Evolutionary conservation across 1,140 invertebrate genomes (phyloP), one percentile per base, ranked within the genome.

Genomic region (Drosophila parabipectinata): DNA sequence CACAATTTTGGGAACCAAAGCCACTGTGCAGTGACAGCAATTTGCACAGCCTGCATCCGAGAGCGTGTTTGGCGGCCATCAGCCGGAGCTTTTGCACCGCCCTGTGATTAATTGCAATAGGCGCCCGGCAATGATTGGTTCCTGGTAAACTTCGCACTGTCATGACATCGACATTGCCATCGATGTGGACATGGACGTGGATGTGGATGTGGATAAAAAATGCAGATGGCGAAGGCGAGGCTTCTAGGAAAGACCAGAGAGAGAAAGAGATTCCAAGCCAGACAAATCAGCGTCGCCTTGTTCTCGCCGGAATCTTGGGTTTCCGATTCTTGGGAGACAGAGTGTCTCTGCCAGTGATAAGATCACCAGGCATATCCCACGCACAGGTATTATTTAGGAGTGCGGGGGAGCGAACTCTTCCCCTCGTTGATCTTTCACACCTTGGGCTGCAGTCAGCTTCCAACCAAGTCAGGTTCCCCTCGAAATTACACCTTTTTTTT

Each of bases 71-170:
- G 18, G 69, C 61, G 58, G 75, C 78, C 81, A 85, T 85, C 81
- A 85, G 72, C 4, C 39, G 48, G 77, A 68, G 62, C 78, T 60
- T 69, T 77, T 62, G 78, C 82, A 71, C 67, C 82, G 71, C 73
- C 72, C 58, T 78, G 57, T 88, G 83, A 87, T 88, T 87, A 87
- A 87, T 82, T 88, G 83, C 57, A 78, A 87, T 76, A 73, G 77
- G 58, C 41, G 56, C 69, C 52, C 47, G 60, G 48, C 82, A 82
- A 82, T 82, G 82, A 87, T 87, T 87, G 82, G 82, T 87, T 87
- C 82, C 62, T 63, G 83, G 78, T 88, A 88, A 80, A 71, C 73
- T 71, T 68, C 44, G 48, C 47, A 62, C 41, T 67, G 61, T 66
- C 80, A 84, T 77, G 81, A 45, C 77, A 79, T 63, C 58, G 63